Evolutionary conservation across 1,140 invertebrate genomes (phyloP).

Genomic region (Drosophila pectinifera): DNA sequence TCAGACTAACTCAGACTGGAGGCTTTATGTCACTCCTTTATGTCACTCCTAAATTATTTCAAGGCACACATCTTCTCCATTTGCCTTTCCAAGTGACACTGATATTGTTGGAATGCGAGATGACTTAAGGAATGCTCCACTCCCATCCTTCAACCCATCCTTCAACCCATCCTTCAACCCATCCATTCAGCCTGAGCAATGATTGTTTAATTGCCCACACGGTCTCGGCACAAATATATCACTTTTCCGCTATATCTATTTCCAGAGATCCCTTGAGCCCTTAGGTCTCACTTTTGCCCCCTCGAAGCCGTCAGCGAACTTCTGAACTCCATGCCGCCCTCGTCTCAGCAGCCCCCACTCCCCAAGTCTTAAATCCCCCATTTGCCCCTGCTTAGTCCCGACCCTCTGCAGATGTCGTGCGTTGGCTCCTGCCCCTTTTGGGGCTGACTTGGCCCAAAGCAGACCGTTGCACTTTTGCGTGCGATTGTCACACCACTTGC

Average conservation of each 20-base stretch:
- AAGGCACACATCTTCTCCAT: not conserved
- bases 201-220: slow-evolving; percentile 70
- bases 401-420: slow-evolving; percentile 22
- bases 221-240: slow-evolving; percentile 52
- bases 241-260: slow-evolving; percentile 44
- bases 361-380: not conserved
- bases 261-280: slow-evolving; percentile 26
- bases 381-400: not conserved
- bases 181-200: slow-evolving; percentile 40
- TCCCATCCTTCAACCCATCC: slow-evolving; percentile 12
- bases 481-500: slow-evolving; percentile 81
- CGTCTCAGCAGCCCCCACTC: not conserved
- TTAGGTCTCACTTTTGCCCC: slow-evolving; percentile 5
- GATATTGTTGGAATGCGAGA: slow-evolving; percentile 34
- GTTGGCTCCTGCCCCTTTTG: slow-evolving; percentile 17
- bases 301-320: slow-evolving; percentile 42
- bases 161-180: slow-evolving; percentile 23
- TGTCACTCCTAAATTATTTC: slow-evolving; percentile 8
- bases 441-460: slow-evolving; percentile 53
- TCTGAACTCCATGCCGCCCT: slow-evolving; percentile 43
- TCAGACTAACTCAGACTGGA: no score
- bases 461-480: slow-evolving; percentile 80
- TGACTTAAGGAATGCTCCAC: slow-evolving; percentile 21
- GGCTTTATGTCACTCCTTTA: slow-evolving; percentile 4
- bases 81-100: slow-evolving; percentile 9